A percentile compares a stretch with the other conserved stretches of the same genome.
Conservation (phyloP, 2,113 vertebrate species). For the Marcusenius ussheri region DNA sequence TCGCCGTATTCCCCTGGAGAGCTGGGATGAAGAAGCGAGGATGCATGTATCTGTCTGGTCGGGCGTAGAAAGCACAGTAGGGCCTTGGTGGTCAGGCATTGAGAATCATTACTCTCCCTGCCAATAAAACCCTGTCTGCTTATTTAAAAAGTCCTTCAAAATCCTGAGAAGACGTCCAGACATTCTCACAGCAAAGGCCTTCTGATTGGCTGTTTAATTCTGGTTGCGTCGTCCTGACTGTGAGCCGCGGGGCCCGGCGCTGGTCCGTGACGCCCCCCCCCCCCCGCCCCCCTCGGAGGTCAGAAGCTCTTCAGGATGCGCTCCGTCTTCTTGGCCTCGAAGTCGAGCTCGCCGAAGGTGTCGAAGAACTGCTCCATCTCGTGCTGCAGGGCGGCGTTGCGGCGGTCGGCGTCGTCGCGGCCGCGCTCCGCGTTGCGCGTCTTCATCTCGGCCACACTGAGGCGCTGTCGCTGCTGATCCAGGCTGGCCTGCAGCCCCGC, state of each 20-base stretch:
- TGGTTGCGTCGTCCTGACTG: neutral
- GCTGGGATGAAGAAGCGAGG: neutral
- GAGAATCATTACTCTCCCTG: neutral
- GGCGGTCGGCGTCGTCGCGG: slow-evolving; percentile 55
- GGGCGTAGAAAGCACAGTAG: neutral
- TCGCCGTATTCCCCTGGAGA: neutral
- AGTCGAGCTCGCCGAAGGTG: slow-evolving; percentile 65
- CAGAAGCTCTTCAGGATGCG: slow-evolving; percentile 51
- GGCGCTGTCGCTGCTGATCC: slow-evolving; percentile 58
- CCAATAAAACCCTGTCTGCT: neutral
- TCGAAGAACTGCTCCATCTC: slow-evolving; percentile 74
- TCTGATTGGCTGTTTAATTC: neutral
- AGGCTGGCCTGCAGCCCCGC: slow-evolving; percentile 52
- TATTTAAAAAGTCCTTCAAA: neutral
- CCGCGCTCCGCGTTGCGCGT: slow-evolving; percentile 57
- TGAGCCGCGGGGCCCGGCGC: neutral
- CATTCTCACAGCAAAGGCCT: neutral
- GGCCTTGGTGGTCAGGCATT: neutral
- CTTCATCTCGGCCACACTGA: slow-evolving; percentile 56
- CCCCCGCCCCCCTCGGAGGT: slow-evolving; percentile 6
- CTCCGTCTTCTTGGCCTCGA: slow-evolving; percentile 57
- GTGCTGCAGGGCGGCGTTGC: slow-evolving; percentile 60
- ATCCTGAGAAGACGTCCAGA: slow-evolving; percentile 4
- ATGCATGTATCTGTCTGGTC: neutral
- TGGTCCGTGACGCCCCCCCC: neutral